Percentiles rank a stretch among this genome's conserved stretches.
phyloP scores from a whole-genome alignment of 1,140 invertebrate species.

The Drosophila aff. region DNA sequence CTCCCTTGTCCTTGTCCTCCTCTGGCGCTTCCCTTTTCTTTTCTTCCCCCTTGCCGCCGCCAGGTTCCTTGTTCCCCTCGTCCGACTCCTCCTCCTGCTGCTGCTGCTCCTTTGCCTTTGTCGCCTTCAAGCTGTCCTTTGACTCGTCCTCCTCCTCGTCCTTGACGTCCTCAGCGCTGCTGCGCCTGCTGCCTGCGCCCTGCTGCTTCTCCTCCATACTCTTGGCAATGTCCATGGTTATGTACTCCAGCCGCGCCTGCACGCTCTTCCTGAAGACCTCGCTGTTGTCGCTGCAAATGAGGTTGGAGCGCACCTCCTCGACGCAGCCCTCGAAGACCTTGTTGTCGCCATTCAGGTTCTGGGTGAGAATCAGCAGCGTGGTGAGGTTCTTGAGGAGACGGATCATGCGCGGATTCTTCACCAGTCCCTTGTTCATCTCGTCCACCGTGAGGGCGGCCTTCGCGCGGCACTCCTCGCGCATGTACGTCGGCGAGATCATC shows the following conservation, averaged over 20 bases:
- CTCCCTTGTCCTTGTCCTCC: slow-evolving; percentile 20
- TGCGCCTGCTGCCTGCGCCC: neutral
- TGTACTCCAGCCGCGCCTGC: slow-evolving; percentile 96
- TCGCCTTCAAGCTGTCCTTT: slow-evolving; percentile 3
- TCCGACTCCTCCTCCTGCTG: neutral
- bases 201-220: slow-evolving; percentile 48
- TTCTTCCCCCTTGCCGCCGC: neutral
- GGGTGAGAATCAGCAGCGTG: slow-evolving; percentile 96
- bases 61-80: neutral
- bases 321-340: slow-evolving; percentile 97
- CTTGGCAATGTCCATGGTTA: slow-evolving; percentile 88
- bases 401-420: slow-evolving; percentile 88
- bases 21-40: neutral
- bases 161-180: slow-evolving; percentile 2
- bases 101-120: neutral
- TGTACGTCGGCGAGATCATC: slow-evolving; percentile 94
- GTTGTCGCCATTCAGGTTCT: slow-evolving; percentile 94
- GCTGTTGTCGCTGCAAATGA: slow-evolving; percentile 91
- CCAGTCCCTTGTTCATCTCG: slow-evolving; percentile 89
- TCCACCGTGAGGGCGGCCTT: slow-evolving; percentile 93
- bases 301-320: slow-evolving; percentile 93
- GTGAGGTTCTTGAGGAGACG: slow-evolving; percentile 94
- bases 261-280: slow-evolving; percentile 95
- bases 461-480: slow-evolving; percentile 93
- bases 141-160: neutral